Evolutionary conservation across 1,140 invertebrate genomes (phyloP).

Genomic region (Zaprionus africanus): DNA sequence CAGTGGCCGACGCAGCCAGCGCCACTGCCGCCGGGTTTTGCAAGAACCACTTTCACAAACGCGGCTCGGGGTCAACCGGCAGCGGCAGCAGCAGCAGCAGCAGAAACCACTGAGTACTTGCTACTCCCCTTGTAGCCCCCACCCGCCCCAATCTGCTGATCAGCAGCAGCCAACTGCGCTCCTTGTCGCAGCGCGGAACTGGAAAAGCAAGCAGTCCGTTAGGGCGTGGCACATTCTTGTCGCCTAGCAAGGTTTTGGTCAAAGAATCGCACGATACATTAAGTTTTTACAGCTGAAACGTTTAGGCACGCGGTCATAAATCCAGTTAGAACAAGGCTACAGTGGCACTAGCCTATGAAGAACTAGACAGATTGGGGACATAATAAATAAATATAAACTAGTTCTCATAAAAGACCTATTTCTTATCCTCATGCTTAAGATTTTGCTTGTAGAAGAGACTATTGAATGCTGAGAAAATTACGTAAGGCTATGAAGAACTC

Average conservation of each 20-base stretch:
- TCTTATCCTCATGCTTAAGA: no score
- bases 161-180: constrained; percentile 30
- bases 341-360: neutral
- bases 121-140: no score
- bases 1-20: constrained; percentile 51
- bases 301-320: constrained; percentile 5
- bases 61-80: constrained; percentile 46
- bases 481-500: no score
- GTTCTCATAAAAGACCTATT: no score
- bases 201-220: constrained; percentile 12
- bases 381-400: neutral
- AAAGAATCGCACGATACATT: neutral
- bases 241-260: constrained; percentile 53
- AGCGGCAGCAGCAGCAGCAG: constrained; percentile 2
- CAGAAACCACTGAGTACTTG: neutral
- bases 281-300: constrained; percentile 4
- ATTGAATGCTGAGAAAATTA: no score
- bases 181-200: constrained; percentile 48
- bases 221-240: constrained; percentile 63
- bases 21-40: constrained; percentile 53
- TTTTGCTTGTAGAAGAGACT: no score
- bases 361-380: neutral
- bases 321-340: neutral
- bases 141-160: constrained; percentile 1
- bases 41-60: constrained; percentile 83